Base-by-base conservation (phyloP, 1,140 invertebrate genomes). In the Plectrocnemia conspersa region DNA sequence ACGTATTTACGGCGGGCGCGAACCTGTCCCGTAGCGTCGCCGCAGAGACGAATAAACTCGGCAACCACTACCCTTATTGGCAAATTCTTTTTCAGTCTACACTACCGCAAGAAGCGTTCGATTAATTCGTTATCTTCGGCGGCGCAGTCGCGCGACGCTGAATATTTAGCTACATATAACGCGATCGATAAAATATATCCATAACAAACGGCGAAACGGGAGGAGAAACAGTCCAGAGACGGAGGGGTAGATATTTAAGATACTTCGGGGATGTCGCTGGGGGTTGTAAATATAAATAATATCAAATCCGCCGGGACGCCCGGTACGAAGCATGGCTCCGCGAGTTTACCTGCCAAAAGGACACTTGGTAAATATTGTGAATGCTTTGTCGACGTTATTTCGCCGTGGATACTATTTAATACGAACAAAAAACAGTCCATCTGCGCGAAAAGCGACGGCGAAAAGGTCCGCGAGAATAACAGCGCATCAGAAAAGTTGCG, bases 261-360 rank as follows among this genome's bases (percentile, higher is more conserved):
- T 53, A 56, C 53, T 42, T 48, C 54, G 35, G 58, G 55, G 58
- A 60, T 53, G 33, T 52, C 18, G 53, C 40, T 49, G 16, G 48
- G 23, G 49, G 45, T 52, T 40, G 58, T 60, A 60, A 60, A 60
- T 56, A 60, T 60, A 60, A 60, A 60, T 60, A 60, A 60, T 56
- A 60, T 44, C 49, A 24, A 45, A 48, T 54, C 58, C 42, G 38
- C 21, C 35, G 58, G 54, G 58, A 56, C 54, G 16, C 6, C 16
- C 25, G 19, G 29, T 35, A 38, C 13, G 22, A 13, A 29, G 4
- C 47, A 22, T 50, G 11, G 32, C 22, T 38, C 21, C 13, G 32
- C 18, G 47, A 50, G 47, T 50, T 50, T 38, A 38, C 33, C 33
- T 38, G 47, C 33, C 33, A 35, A 50, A 50, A 50, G 18, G 47